phyloP scores from a whole-genome alignment of 2,797 vertebrate genomes.

The Stomatorhinus walkeri region DNA sequence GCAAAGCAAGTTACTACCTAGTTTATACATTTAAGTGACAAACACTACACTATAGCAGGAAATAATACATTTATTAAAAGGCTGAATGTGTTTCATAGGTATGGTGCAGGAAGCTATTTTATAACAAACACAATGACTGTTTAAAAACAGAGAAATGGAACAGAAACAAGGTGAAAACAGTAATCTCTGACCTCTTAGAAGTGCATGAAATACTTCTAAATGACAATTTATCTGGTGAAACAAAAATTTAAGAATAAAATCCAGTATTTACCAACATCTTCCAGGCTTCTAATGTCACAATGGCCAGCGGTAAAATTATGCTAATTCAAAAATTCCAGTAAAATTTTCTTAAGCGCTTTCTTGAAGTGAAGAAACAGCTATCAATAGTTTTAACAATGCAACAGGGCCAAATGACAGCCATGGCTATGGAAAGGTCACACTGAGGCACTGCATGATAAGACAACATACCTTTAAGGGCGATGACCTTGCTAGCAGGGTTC shows the following conservation, averaged over 20 bases:
- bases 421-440: background rate
- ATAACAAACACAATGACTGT: background rate
- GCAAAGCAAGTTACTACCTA: background rate
- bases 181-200: background rate
- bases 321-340: background rate
- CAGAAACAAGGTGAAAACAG: background rate
- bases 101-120: background rate
- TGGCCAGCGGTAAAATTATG: background rate
- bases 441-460: background rate
- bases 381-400: background rate
- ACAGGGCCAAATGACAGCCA: background rate
- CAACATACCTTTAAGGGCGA: slow-evolving; percentile 80
- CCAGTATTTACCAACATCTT: background rate
- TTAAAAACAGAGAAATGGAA: background rate
- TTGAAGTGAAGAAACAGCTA: background rate
- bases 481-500: slow-evolving; percentile 89
- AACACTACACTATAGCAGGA: background rate
- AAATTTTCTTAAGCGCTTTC: background rate
- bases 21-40: background rate
- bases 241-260: background rate
- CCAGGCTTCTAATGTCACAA: background rate
- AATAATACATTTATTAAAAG: background rate
- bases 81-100: background rate
- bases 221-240: background rate
- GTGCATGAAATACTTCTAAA: background rate